These are phyloP conservation scores for Epinephelus malabaricus DNA, from an alignment of 2,797 vertebrate species.

Conservation along the genomic window DNA sequence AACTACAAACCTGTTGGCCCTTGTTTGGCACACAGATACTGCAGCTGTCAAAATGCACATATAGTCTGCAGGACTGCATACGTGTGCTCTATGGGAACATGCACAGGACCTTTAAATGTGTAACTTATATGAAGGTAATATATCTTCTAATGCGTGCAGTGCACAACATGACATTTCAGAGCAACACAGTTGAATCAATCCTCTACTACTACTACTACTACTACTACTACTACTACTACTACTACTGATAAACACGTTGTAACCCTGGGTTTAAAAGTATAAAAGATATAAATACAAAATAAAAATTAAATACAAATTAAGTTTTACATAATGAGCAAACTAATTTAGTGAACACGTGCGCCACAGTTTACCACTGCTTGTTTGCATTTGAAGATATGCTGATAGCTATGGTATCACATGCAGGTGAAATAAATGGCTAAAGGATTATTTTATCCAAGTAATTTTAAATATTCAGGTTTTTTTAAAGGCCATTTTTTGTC, in stretches of 20 bases:
- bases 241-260: neutral
- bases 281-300: neutral
- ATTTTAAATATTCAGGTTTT: neutral
- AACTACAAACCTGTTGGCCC: slow-evolving; percentile 2
- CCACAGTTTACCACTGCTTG: neutral
- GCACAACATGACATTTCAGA: too few species aligned
- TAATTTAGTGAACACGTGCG: neutral
- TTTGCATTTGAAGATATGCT: too few species aligned
- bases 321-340: neutral
- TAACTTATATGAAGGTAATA: neutral
- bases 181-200: too few species aligned
- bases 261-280: neutral
- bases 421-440: neutral
- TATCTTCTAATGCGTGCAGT: neutral
- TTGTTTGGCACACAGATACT: slow-evolving; percentile 14
- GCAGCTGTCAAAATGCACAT: slow-evolving; percentile 47
- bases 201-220: neutral
- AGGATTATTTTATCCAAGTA: neutral
- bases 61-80: neutral
- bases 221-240: too few species aligned
- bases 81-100: neutral
- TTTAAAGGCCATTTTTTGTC: too few species aligned
- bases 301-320: neutral
- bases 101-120: slow-evolving; percentile 9
- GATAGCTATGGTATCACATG: neutral